A percentile compares a stretch with the other conserved stretches of the same genome.
phyloP scores from a whole-genome alignment of 2,888 invertebrate genomes.

The Drosophila sordidula region DNA sequence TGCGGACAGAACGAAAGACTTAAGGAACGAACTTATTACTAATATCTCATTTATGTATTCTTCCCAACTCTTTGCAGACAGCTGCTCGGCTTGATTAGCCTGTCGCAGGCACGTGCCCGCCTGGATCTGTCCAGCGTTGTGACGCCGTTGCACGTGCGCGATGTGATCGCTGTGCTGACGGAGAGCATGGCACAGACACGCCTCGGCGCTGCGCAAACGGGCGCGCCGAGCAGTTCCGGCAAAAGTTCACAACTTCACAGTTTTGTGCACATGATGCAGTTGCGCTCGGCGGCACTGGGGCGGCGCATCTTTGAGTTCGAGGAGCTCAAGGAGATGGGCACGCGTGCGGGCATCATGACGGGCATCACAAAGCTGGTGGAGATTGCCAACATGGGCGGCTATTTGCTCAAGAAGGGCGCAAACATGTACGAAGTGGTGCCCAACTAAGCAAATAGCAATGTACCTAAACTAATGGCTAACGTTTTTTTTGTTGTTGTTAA shows the following conservation, averaged over 20 bases:
- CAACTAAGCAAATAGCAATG: conserved; percentile 66
- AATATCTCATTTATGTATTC: neutral
- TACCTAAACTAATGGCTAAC: conserved; percentile 27
- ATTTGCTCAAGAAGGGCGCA: conserved; percentile 92
- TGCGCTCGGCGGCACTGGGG: conserved; percentile 88
- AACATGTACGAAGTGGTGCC: conserved; percentile 89
- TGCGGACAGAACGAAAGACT: neutral
- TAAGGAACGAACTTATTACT: neutral
- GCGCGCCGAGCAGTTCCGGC: conserved; percentile 70
- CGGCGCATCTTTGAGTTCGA: conserved; percentile 90
- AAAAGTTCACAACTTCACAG: conserved; percentile 87
- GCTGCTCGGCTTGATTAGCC: conserved; percentile 93
- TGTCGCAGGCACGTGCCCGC: conserved; percentile 95
- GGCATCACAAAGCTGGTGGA: conserved; percentile 89
- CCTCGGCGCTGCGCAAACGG: conserved; percentile 85
- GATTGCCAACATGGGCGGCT: conserved; percentile 93
- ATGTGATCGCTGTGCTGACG: conserved; percentile 94
- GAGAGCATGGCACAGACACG: conserved; percentile 92
- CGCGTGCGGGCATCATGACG: conserved; percentile 87
- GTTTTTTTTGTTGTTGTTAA: conserved; percentile 7
- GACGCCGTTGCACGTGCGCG: conserved; percentile 91
- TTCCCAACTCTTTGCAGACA: conserved; percentile 86
- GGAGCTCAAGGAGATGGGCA: conserved; percentile 91
- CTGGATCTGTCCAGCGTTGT: conserved; percentile 93
- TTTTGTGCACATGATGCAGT: conserved; percentile 89